Conservation (phyloP, 2,113 vertebrate genomes). For the Heterotilapia buettikoferi region DNA sequence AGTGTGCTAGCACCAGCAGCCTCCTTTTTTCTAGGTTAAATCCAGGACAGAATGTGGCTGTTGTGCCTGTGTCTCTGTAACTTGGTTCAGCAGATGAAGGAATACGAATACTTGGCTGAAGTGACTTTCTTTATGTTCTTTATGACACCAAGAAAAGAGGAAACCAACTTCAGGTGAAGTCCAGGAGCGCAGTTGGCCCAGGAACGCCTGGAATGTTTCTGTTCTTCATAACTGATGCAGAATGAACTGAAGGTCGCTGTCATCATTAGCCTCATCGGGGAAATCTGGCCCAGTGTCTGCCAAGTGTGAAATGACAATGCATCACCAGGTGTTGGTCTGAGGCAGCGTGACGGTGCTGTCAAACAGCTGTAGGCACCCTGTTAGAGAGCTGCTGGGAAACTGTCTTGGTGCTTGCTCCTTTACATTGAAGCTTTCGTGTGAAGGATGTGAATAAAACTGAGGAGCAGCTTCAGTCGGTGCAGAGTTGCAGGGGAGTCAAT, state of each 20-base stretch:
- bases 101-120: not conserved
- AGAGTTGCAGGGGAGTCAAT: not conserved
- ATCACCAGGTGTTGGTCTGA: constrained; percentile 59
- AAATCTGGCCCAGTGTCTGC: constrained; percentile 30
- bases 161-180: not conserved
- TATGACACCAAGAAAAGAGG: not conserved
- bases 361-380: constrained; percentile 39
- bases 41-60: not conserved
- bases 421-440: not conserved
- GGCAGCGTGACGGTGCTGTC: constrained; percentile 40
- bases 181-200: not conserved
- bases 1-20: not conserved
- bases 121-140: not conserved
- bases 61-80: not conserved
- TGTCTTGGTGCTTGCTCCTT: not conserved
- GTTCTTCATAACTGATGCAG: not conserved
- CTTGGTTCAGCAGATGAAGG: not conserved
- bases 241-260: constrained; percentile 8
- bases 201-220: constrained; percentile 1
- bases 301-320: constrained; percentile 51
- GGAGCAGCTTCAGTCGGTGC: not conserved
- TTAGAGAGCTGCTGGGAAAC: not conserved
- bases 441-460: not conserved
- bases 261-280: constrained; percentile 19
- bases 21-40: not conserved